Base-by-base conservation (phyloP, 2,113 vertebrate species). In the Engystomops pustulosus region DNA sequence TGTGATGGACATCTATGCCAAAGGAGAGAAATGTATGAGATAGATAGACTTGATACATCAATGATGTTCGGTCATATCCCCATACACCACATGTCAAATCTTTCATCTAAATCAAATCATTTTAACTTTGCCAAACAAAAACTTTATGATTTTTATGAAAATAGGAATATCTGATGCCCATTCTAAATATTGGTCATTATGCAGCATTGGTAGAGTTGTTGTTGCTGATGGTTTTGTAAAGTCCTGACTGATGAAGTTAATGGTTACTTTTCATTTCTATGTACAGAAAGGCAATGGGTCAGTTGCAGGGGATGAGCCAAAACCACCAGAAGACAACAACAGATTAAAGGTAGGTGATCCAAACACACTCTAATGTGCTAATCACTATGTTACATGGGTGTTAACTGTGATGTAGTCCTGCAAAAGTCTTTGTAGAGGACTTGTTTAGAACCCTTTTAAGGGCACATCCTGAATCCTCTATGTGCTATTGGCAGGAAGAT, bases 331-430 rank as follows among this genome's bases (percentile, higher is more conserved):
- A 71, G 92, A 95, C 85, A 93, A 89, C 85, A 95, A 90, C 90
- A 93, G 86, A 85, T 91, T 96, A 81, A 95, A 97, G 95, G 96
- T 98, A 92, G 90, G 91, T 86, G 72, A 75, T 10, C 0, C 44
- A 41, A 79, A 38, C 79, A 15, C 71, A 32, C 30, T 58, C 80
- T 45, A 80, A 68, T 34, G 78, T 80, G 51, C 38, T 38, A 36
- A 81, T 78, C 75, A 58, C 15, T 15, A 1, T 72, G n/a, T 72
- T 69, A 69, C 32, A 20, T 25, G 7, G 30, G 70, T 30, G 44
- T 74, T 30, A 74, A 1, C 8, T 67, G 5, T 36, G n/a, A n/a
- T n/a, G n/a, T n/a, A n/a, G n/a, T n/a, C n/a, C n/a, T n/a, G n/a
- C n/a, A n/a, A n/a, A n/a, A n/a, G n/a, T n/a, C n/a, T n/a, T n/a